Evolutionary conservation across 2,113 vertebrate species (phyloP).

Genomic region (Ceyx margarethae): DNA sequence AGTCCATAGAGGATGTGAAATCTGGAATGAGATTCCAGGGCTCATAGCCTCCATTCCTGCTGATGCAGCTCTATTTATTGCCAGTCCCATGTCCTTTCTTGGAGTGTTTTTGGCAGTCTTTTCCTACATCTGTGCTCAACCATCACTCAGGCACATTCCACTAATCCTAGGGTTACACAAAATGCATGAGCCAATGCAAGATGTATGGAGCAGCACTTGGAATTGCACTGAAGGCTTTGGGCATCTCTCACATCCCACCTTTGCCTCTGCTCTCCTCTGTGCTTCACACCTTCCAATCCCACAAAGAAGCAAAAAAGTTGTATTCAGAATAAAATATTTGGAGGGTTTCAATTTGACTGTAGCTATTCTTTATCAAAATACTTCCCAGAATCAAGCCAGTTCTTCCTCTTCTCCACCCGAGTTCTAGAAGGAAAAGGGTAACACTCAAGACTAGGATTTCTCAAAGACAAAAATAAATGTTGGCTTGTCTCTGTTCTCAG

Average conservation of each 20-base stretch:
- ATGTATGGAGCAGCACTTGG: not conserved
- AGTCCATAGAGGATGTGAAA: not conserved
- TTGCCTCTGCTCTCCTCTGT: not conserved
- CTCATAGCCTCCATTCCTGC: not conserved
- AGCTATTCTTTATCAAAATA: not conserved
- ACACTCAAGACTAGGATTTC: not conserved
- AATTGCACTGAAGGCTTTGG: rapidly evolving
- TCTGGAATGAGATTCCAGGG: not conserved
- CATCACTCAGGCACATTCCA: constrained; percentile 35
- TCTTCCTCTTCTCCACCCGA: not conserved
- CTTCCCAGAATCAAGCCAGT: not conserved
- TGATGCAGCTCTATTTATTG: constrained; percentile 10
- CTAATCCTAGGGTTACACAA: not conserved
- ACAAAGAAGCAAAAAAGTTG: not conserved
- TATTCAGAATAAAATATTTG: not conserved
- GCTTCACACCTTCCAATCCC: not conserved
- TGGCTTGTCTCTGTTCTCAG: not conserved
- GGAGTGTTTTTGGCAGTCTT: constrained; percentile 44
- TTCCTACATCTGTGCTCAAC: constrained; percentile 32
- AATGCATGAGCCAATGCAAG: not conserved
- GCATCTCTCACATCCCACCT: not conserved
- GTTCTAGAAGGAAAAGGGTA: not conserved
- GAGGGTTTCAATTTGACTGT: not conserved
- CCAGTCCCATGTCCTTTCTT: constrained; percentile 39
- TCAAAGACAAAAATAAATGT: not conserved